Evolutionary conservation across 35 echinoderm and acorn worm species (phyloP), one percentile per base, ranked within the genome.

Genomic region (Chiridota heheva): DNA sequence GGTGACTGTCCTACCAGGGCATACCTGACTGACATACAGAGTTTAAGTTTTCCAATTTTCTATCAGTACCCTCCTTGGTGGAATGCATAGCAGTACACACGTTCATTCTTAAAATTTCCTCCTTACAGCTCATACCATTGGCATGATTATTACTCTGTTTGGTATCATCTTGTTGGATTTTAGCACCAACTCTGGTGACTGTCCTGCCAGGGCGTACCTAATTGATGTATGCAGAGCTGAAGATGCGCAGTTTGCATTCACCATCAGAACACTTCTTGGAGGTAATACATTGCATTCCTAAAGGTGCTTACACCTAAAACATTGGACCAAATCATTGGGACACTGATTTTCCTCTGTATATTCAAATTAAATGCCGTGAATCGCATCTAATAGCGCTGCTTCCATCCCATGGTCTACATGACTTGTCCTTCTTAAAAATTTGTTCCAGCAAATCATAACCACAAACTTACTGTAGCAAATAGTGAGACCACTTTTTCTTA

Each of bases 21-120:
- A 2, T 96, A 96, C 31, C 73, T 96, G 51, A 86, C 90, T 42
- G 92, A 96, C 90, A 66, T 96, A 87, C 63, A 70, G 61, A 42
- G 71, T 85, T 6, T 46, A 82, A 2, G 92, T 90, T 26, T 32
- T 87, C 0, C 82, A 96, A n/a, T n/a, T n/a, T n/a, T n/a, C n/a
- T n/a, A n/a, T n/a, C n/a, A n/a, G n/a, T n/a, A n/a, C n/a, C n/a
- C n/a, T n/a, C n/a, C n/a, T n/a, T n/a, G n/a, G n/a, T n/a, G n/a
- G n/a, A n/a, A n/a, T n/a, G n/a, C n/a, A n/a, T n/a, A n/a, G n/a
- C n/a, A n/a, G n/a, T n/a, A n/a, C n/a, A n/a, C n/a, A n/a, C n/a
- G n/a, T n/a, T n/a, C n/a, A n/a, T n/a, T n/a, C n/a, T n/a, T n/a
- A n/a, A n/a, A n/a, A n/a, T n/a, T n/a, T n/a, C n/a, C n/a, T n/a